These are phyloP conservation scores for Coenonympha glycerion DNA, from an alignment of 2,888 invertebrate genomes.

Conservation along the genomic window DNA sequence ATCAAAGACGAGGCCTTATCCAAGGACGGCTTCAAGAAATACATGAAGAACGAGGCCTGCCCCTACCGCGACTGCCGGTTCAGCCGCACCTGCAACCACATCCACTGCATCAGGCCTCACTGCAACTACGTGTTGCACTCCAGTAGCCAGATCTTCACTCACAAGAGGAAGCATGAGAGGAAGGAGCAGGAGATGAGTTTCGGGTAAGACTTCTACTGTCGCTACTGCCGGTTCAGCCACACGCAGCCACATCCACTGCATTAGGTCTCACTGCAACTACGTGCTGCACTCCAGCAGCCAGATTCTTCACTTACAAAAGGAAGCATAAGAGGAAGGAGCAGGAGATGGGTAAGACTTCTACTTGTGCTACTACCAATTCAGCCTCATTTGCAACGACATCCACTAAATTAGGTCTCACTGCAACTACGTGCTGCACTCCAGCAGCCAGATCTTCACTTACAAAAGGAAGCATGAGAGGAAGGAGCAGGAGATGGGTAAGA, in stretches of 20 bases:
- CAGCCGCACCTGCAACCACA: slow-evolving; percentile 97
- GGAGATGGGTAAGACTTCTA: slow-evolving; percentile 91
- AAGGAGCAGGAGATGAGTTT: slow-evolving; percentile 93
- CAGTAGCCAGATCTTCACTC: slow-evolving; percentile 96
- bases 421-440: slow-evolving; percentile 96
- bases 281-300: slow-evolving; percentile 98
- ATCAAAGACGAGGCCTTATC: slow-evolving; percentile 97
- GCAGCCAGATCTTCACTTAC: slow-evolving; percentile 97
- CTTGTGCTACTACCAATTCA: slow-evolving; percentile 94
- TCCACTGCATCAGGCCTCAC: slow-evolving; percentile 96
- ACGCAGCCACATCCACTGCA: slow-evolving; percentile 99
- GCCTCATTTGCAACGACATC: slow-evolving; percentile 97
- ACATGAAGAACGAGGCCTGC: slow-evolving; percentile 97
- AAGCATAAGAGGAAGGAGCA: slow-evolving; percentile 99
- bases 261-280: slow-evolving; percentile 94
- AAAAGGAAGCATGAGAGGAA: slow-evolving; percentile 97
- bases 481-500: slow-evolving; percentile 90
- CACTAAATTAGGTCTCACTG: slow-evolving; percentile 97
- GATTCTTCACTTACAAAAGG: slow-evolving; percentile 96
- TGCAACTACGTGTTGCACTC: slow-evolving; percentile 98
- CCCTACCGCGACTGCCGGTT: slow-evolving; percentile 94
- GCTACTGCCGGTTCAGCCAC: slow-evolving; percentile 94
- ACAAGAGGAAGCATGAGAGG: slow-evolving; percentile 97
- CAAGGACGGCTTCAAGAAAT: slow-evolving; percentile 98
- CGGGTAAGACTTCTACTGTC: slow-evolving; percentile 74